A percentile compares a stretch with the other conserved stretches of the same genome.
Evolutionary conservation across 1,140 invertebrate genomes (phyloP).

Genomic region (Cardiocondyla obscurior): DNA sequence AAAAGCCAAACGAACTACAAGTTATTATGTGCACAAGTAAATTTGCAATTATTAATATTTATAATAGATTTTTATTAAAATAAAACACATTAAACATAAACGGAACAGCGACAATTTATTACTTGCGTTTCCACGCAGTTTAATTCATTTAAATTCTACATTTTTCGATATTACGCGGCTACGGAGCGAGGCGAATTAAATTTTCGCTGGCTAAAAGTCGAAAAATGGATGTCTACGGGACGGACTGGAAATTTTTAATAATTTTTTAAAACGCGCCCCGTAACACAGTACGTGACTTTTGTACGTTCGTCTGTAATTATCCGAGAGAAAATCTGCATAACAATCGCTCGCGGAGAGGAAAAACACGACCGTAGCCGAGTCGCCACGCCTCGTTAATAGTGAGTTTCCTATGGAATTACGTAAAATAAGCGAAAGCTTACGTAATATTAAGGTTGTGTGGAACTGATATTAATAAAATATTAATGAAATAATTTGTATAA

Average conservation of each 20-base stretch:
- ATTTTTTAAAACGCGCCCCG: slow-evolving; percentile 19
- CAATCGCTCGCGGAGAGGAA: slow-evolving; percentile 1
- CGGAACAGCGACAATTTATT: not conserved
- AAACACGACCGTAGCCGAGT: slow-evolving; percentile 36
- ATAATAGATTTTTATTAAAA: not conserved
- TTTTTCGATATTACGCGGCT: not conserved
- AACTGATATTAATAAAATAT: slow-evolving; percentile 79
- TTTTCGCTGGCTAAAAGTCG: slow-evolving; percentile 14
- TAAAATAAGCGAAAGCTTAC: slow-evolving; percentile 83
- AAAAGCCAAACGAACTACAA: not conserved
- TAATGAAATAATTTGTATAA: slow-evolving; percentile 76
- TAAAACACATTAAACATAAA: slow-evolving; percentile 14
- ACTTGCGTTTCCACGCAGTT: not conserved
- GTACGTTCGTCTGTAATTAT: slow-evolving; percentile 37
- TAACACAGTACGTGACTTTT: slow-evolving; percentile 8
- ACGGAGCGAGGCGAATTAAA: not conserved
- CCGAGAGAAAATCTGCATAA: slow-evolving; percentile 17
- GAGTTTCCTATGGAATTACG: slow-evolving; percentile 77
- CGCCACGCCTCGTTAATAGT: slow-evolving; percentile 63
- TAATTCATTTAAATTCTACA: slow-evolving; percentile 6
- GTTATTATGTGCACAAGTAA: not conserved
- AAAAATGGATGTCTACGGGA: not conserved
- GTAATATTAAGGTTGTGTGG: slow-evolving; percentile 76
- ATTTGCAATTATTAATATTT: not conserved
- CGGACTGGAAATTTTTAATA: slow-evolving; percentile 21